Base-by-base conservation (phyloP, 2,113 vertebrate species). In the Nibea albiflora region DNA sequence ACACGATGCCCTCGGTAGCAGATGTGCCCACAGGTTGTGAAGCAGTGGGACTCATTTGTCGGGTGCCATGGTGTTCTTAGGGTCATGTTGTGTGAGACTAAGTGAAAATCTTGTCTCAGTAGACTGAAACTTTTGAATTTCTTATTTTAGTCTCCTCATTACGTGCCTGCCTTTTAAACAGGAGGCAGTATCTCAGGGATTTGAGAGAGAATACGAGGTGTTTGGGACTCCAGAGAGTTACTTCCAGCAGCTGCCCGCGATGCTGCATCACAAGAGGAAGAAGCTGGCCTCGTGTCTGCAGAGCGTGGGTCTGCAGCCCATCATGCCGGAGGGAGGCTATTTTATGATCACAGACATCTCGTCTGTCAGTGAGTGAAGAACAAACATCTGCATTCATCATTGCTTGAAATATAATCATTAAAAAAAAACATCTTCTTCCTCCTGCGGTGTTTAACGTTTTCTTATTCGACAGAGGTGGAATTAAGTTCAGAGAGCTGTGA, bases 331-430 rank as follows among this genome's bases (percentile, higher is more conserved):
- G 85, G 98, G 98, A 83, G 96, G 97, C 61, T 99, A 98, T 73
- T 99, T 96, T 78, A 92, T 99, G 93, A 91, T 97, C 0, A 88
- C 95, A 14, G 98, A 99, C 89, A 94, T 99, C 92, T 97, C 97
- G 0, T 74, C 90, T 11, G 91, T 99, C 92, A 95, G 98, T 99
- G 90, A 96, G 98, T 95, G 49, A 42, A 14, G 15, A 44, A 19
- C 44, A 46, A 62, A 62, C 46, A 5, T 15, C 20, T 24, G 0
- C 14, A 62, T 28, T 6, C 11, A n/a, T 20, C 19, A 24, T 10
- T n/a, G n/a, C n/a, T 60, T 3, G 2, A 28, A 39, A 26, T 46
- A 24, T 6, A 47, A 60, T 20, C 2, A 26, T 35, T 4, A 20
- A 2, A 12, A 24, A 20, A 2, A 12, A 24, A 17, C 4, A 15